Conservation (phyloP, 1,140 invertebrate genomes). For the Phenacoccus solenopsis region DNA sequence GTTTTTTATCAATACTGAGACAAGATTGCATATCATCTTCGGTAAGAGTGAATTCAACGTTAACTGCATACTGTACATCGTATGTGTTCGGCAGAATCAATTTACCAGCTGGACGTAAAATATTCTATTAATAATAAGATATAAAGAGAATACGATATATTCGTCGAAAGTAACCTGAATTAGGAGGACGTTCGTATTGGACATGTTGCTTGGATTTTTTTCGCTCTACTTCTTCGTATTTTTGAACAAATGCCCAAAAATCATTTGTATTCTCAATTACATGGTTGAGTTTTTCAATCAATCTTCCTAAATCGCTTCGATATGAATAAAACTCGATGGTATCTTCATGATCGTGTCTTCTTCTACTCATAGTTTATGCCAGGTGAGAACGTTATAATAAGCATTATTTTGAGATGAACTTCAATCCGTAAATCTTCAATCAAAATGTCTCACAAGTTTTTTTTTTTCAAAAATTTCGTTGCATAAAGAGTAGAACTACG, state of each 20-base stretch:
- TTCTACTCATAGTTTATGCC: neutral
- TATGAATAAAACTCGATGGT: neutral
- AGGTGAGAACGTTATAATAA: no score
- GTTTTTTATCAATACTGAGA: conserved; percentile 18
- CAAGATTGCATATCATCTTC: conserved; percentile 5
- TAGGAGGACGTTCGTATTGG: conserved; percentile 11
- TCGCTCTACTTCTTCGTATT: conserved; percentile 24
- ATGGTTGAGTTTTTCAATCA: conserved; percentile 10
- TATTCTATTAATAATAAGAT: neutral
- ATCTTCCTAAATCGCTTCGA: neutral
- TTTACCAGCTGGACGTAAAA: neutral
- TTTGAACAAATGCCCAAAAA: conserved; percentile 27
- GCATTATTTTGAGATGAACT: no score
- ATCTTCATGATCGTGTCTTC: neutral
- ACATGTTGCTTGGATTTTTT: conserved; percentile 20
- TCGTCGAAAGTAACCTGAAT: neutral
- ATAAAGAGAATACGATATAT: neutral
- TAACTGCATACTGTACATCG: neutral
- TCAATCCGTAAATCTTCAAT: no score
- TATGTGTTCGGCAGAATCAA: neutral
- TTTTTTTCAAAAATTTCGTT: no score
- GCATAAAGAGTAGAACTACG: no score
- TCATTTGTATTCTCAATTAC: conserved; percentile 26
- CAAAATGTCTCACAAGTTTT: no score
- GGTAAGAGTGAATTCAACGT: conserved; percentile 16